A percentile compares a stretch with the other conserved stretches of the same genome.
Evolutionary conservation across 2,888 invertebrate species (phyloP).

Genomic region (Ormia ochracea): DNA sequence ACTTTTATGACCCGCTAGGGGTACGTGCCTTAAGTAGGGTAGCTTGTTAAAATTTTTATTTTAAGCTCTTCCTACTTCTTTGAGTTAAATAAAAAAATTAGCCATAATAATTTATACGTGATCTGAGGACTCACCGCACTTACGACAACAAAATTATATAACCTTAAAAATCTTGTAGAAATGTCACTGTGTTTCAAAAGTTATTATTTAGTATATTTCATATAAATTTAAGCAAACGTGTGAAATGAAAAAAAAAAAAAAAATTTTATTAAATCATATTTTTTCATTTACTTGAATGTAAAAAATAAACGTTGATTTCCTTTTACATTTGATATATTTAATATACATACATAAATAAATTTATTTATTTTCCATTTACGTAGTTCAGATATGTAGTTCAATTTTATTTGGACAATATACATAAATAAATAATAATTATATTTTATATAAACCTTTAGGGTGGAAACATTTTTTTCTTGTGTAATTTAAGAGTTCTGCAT

Average conservation of each 20-base stretch:
- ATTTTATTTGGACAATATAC: neutral
- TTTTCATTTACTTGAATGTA: too few relatives aligned
- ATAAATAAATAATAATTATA: neutral
- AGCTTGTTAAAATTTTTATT: neutral
- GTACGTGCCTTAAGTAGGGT: slow-evolving; percentile 52
- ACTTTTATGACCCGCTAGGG: slow-evolving; percentile 56
- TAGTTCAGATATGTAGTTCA: neutral
- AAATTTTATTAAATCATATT: too few relatives aligned
- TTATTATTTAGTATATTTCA: neutral
- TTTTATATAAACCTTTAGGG: slow-evolving; percentile 50
- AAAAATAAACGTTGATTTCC: too few relatives aligned
- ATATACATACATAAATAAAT: too few relatives aligned
- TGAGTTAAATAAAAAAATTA: neutral
- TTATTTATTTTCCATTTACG: too few relatives aligned
- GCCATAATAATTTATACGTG: neutral
- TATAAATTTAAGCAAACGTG: neutral
- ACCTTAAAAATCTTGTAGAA: slow-evolving; percentile 24
- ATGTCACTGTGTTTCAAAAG: slow-evolving; percentile 24
- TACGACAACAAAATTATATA: neutral
- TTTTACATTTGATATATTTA: too few relatives aligned
- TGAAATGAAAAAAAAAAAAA: neutral
- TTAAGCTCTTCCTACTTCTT: neutral
- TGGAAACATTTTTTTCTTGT: slow-evolving; percentile 5
- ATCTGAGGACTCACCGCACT: neutral
- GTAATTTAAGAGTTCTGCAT: slow-evolving; percentile 44